Evolutionary conservation across 1,140 invertebrate species (phyloP), one percentile per base, ranked within the genome.

Genomic region (Pseudobourletiella spinata): DNA sequence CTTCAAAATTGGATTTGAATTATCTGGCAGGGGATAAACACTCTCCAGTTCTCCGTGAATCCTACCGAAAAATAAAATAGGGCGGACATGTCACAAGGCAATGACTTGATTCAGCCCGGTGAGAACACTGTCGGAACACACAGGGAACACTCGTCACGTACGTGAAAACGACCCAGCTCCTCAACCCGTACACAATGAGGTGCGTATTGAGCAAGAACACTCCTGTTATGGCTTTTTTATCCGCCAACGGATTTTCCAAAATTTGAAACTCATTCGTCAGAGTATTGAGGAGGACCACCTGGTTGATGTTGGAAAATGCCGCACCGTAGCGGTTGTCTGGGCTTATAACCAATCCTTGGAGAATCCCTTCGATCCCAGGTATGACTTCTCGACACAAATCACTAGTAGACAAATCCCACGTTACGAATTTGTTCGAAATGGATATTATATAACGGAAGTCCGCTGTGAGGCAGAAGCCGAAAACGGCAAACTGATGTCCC

Each of bases 401-500:
- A 63, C 91, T 94, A 0, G 91, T 94, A 20, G 89, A 89, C 15
- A 98, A 76, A 77, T 99, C 95, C 87, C 94, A 98, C 16, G 95
- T 96, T 61, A 99, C 93, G 68, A 99, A 93, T 72, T 89, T 85
- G 72, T 97, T 98, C 1, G 95, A 98, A 71, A 96, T 92, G 4
- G 94, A 95, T 0, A 98, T 88, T 44, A 98, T 86, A 75, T 95
- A 94, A 48, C 92, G 86, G 59, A 86, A 88, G 78, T 98, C 93
- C 0, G 89, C 87, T 0, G 92, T 96, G 11, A 97, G 75, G 46
- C 85, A 87, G 69, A 98, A 93, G 14, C 89, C 93, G 76, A 97
- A 98, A 0, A 97, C 92, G 0, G 95, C 95, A 76, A 98, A 98
- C 71, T 94, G 91, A 78, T 98, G 95, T 1, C 93, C 94, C 79